These are phyloP conservation scores for Melanotaenia parkinsoni DNA, from an alignment of 2,797 vertebrate species.

Conservation along the genomic window DNA sequence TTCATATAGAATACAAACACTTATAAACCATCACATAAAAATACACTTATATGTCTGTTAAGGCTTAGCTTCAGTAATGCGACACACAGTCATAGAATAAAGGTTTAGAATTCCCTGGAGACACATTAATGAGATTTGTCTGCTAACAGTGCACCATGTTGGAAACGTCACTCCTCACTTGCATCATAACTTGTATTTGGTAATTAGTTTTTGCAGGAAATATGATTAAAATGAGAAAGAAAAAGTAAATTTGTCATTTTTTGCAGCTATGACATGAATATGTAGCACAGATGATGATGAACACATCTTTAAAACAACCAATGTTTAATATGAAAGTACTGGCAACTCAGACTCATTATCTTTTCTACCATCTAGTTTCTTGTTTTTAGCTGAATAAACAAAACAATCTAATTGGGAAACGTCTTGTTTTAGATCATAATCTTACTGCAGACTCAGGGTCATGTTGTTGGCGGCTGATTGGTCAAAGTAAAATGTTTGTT, in stretches of 20 bases:
- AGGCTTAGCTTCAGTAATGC: constrained; percentile 29
- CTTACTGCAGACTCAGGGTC: background rate
- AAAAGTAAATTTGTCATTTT: background rate
- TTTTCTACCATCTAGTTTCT: background rate
- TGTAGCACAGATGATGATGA: background rate
- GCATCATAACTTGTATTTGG: background rate
- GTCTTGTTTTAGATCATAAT: background rate
- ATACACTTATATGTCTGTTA: constrained; percentile 26
- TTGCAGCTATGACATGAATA: background rate
- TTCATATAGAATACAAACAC: constrained; percentile 38
- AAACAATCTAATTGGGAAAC: background rate
- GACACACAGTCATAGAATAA: constrained; percentile 24
- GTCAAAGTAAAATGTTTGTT: background rate
- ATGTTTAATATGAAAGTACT: too few relatives aligned
- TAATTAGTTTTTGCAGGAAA: background rate
- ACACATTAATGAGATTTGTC: constrained; percentile 21
- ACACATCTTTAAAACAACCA: background rate
- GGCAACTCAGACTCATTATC: background rate
- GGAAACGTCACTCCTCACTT: background rate
- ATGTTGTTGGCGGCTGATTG: background rate
- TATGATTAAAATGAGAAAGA: background rate
- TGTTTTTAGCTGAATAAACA: background rate
- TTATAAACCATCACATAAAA: constrained; percentile 17
- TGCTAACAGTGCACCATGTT: constrained; percentile 1
- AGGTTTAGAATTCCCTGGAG: constrained; percentile 51